These are phyloP conservation scores for Arizona elegans DNA, from an alignment of 2,113 vertebrate species.

Conservation along the genomic window DNA sequence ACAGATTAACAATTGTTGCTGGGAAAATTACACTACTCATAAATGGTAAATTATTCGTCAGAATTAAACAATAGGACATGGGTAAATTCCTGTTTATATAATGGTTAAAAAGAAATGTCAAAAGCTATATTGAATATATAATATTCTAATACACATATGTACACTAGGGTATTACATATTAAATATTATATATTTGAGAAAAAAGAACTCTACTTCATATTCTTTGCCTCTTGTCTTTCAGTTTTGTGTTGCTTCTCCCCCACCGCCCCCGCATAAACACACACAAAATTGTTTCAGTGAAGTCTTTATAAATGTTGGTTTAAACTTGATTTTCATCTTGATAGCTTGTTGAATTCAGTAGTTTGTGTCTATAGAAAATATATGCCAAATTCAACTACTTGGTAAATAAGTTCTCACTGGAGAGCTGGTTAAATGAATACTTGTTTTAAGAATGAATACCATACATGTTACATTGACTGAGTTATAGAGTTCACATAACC, in stretches of 20 bases:
- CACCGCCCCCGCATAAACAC: not conserved
- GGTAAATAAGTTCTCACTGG: slow-evolving; percentile 10
- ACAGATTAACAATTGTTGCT: slow-evolving; percentile 12
- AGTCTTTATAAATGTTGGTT: not conserved
- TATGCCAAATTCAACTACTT: slow-evolving; percentile 15
- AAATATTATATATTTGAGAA: not conserved
- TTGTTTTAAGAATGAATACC: not conserved
- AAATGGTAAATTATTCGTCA: slow-evolving; percentile 47
- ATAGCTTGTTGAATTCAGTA: slow-evolving; percentile 3
- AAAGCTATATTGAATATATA: not conserved
- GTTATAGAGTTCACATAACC: not conserved
- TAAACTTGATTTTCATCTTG: not conserved
- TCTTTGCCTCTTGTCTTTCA: not conserved
- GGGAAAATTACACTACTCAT: slow-evolving; percentile 37
- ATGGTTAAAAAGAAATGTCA: not conserved
- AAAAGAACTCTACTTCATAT: not conserved
- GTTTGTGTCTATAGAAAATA: slow-evolving; percentile 20
- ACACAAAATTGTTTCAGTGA: not conserved
- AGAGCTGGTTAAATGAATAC: not conserved
- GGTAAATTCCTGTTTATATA: slow-evolving; percentile 49
- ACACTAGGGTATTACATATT: not conserved
- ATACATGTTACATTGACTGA: slow-evolving; percentile 3
- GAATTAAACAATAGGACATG: slow-evolving; percentile 52
- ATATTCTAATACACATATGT: not conserved
- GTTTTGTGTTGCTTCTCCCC: not conserved